These are phyloP conservation scores for Tapera naevia DNA, from an alignment of 2,797 vertebrate genomes.

Conservation along the genomic window DNA sequence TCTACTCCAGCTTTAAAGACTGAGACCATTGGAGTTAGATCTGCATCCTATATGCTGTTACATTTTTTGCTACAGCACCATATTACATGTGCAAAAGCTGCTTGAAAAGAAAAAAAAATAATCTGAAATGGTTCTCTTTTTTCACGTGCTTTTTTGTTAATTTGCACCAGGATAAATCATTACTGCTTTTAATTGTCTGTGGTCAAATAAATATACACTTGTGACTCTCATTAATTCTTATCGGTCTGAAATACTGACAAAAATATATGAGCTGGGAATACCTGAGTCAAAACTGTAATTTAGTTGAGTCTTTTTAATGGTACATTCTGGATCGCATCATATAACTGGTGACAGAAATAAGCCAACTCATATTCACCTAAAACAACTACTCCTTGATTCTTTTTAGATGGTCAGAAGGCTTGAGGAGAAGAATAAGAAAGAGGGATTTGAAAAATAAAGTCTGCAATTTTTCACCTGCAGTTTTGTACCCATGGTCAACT, in stretches of 20 bases:
- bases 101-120: neutral
- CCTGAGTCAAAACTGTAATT: constrained; percentile 60
- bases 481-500: neutral
- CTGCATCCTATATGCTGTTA: neutral
- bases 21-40: neutral
- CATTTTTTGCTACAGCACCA: neutral
- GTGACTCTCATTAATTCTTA: constrained; percentile 66
- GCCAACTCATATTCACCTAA: constrained; percentile 52
- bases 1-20: neutral
- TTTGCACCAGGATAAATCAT: constrained; percentile 61
- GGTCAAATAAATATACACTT: constrained; percentile 47
- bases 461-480: constrained; percentile 54
- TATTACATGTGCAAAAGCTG: neutral
- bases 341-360: constrained; percentile 67
- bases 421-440: constrained; percentile 22
- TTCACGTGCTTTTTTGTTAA: constrained; percentile 28
- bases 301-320: constrained; percentile 61
- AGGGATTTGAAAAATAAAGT: constrained; percentile 43
- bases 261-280: constrained; percentile 71
- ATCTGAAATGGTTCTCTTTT: neutral
- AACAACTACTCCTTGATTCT: constrained; percentile 52
- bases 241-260: constrained; percentile 53
- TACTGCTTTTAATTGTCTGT: constrained; percentile 47
- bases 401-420: neutral
- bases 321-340: constrained; percentile 65